A percentile compares a stretch with the other conserved stretches of the same genome.
phyloP scores from a whole-genome alignment of 2,888 invertebrate genomes.

The Tetranychus piercei region DNA sequence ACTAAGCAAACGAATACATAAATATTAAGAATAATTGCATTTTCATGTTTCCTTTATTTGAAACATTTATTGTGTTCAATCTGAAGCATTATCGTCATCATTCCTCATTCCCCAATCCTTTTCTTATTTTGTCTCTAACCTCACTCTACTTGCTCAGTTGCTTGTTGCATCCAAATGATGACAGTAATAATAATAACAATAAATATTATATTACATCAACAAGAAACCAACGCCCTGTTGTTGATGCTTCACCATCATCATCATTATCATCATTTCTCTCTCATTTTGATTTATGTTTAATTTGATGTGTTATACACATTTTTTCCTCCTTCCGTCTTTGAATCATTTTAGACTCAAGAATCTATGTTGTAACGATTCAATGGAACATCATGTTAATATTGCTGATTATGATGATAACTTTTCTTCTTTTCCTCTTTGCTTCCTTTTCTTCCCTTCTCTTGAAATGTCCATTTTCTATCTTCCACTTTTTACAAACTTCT shows the following conservation, averaged over 20 bases:
- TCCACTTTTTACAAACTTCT: background rate
- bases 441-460: background rate
- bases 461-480: background rate
- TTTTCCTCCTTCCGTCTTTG: conserved; percentile 11
- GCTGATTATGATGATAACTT: conserved; percentile 2
- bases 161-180: background rate
- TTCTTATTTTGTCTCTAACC: background rate
- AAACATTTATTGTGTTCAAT: background rate
- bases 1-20: background rate
- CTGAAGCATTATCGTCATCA: background rate
- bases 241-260: background rate
- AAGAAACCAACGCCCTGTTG: background rate
- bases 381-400: background rate
- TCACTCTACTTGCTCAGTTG: background rate
- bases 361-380: no score
- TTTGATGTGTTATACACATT: conserved; percentile 5
- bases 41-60: background rate
- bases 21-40: background rate
- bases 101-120: background rate
- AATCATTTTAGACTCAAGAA: no score
- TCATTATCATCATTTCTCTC: background rate
- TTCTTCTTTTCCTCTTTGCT: conserved; percentile 1
- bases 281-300: background rate
- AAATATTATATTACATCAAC: background rate
- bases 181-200: background rate